Conservation (phyloP, 2,888 invertebrate genomes). For the Drosophila multiciliata region DNA sequence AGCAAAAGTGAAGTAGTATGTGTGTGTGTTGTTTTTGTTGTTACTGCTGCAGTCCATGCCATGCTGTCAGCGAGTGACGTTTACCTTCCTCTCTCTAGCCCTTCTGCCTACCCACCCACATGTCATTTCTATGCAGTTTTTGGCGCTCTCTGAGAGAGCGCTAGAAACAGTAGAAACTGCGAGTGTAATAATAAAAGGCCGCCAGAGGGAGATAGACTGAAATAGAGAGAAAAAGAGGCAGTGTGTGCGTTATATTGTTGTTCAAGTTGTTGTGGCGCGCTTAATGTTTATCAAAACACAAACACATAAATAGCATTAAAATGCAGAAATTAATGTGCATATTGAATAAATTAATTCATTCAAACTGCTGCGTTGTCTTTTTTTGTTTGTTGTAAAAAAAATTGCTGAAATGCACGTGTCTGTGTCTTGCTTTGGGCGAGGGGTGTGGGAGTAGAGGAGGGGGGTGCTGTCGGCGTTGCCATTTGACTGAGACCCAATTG, state of each 20-base stretch:
- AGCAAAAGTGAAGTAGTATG: slow-evolving; percentile 20
- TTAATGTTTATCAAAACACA: slow-evolving; percentile 55
- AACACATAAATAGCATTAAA: slow-evolving; percentile 37
- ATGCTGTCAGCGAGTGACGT: slow-evolving; percentile 27
- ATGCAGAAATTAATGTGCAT: slow-evolving; percentile 22
- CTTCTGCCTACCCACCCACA: slow-evolving; percentile 37
- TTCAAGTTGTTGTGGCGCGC: slow-evolving; percentile 28
- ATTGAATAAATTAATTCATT: slow-evolving; percentile 60
- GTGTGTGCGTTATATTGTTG: slow-evolving; percentile 39
- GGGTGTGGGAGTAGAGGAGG: background rate
- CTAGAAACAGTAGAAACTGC: slow-evolving; percentile 24
- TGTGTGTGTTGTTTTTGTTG: slow-evolving; percentile 5
- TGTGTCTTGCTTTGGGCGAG: slow-evolving; percentile 16
- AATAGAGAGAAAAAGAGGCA: slow-evolving; percentile 22
- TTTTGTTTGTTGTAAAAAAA: slow-evolving; percentile 36
- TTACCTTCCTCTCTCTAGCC: slow-evolving; percentile 24
- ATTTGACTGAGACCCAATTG: slow-evolving; percentile 61
- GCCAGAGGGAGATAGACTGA: slow-evolving; percentile 6
- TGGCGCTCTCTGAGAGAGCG: slow-evolving; percentile 30
- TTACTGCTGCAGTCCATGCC: slow-evolving; percentile 23
- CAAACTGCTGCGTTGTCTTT: slow-evolving; percentile 48
- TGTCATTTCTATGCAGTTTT: slow-evolving; percentile 34
- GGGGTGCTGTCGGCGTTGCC: slow-evolving; percentile 44
- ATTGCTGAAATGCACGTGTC: slow-evolving; percentile 70
- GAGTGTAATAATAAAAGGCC: slow-evolving; percentile 7